A percentile compares a stretch with the other conserved stretches of the same genome.
phyloP scores from a whole-genome alignment of 2,888 invertebrate species.

The Dynastes maya region DNA sequence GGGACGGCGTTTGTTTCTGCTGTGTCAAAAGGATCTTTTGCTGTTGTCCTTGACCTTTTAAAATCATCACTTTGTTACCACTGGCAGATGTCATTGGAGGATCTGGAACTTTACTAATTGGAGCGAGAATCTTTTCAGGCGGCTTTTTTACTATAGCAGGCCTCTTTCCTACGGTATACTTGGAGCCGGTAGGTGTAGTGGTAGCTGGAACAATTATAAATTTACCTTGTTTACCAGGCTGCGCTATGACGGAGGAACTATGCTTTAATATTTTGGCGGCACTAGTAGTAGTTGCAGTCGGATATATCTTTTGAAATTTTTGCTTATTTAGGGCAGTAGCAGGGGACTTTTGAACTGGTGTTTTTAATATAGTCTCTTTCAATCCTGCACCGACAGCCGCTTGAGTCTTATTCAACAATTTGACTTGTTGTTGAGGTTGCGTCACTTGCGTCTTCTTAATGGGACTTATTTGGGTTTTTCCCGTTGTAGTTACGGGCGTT shows the following conservation, averaged over 20 bases:
- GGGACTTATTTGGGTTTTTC: slow-evolving; percentile 52
- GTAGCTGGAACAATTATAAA: slow-evolving; percentile 61
- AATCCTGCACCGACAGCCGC: slow-evolving; percentile 32
- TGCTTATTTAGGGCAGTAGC: slow-evolving; percentile 42
- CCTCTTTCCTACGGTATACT: slow-evolving; percentile 66
- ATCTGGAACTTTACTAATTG: slow-evolving; percentile 69
- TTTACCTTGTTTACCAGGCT: slow-evolving; percentile 61
- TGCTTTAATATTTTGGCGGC: slow-evolving; percentile 59
- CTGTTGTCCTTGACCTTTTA: slow-evolving; percentile 77
- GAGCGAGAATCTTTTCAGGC: slow-evolving; percentile 62
- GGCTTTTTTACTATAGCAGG: slow-evolving; percentile 70
- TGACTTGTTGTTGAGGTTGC: slow-evolving; percentile 57
- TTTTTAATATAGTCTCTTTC: slow-evolving; percentile 31
- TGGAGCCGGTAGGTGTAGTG: slow-evolving; percentile 56
- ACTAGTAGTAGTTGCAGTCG: slow-evolving; percentile 53
- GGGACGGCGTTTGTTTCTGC: slow-evolving; percentile 75
- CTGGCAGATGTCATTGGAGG: slow-evolving; percentile 64
- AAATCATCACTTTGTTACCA: slow-evolving; percentile 76
- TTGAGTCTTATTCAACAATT: slow-evolving; percentile 58
- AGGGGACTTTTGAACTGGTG: slow-evolving; percentile 14
- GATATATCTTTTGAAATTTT: slow-evolving; percentile 57
- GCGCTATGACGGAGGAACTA: slow-evolving; percentile 59
- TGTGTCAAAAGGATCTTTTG: slow-evolving; percentile 76
- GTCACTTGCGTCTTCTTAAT: slow-evolving; percentile 43
- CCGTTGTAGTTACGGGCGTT: slow-evolving; percentile 53